Evolutionary conservation across 2,888 invertebrate genomes (phyloP), one percentile per base, ranked within the genome.

Genomic region (Poecilus cupreus): DNA sequence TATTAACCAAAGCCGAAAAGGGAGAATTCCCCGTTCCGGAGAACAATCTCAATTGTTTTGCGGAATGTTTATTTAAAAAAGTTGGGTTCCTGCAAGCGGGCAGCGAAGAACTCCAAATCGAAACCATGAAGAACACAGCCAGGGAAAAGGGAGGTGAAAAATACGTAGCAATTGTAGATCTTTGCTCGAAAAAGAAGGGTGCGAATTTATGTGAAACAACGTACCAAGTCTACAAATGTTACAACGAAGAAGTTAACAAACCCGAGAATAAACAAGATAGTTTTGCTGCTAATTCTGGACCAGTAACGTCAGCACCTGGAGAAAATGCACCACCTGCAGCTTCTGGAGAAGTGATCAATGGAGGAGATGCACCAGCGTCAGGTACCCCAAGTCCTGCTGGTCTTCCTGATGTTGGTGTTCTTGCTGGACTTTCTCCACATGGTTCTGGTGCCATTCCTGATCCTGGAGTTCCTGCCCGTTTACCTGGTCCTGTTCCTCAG

Each of bases 41-140:
- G 60, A 89, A 89, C 6, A 86, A 84, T 0, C 83, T 91, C 0
- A 91, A 91, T 83, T 89, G 90, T 57, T 91, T 90, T 83, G 86
- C 88, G 0, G 85, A 90, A 0, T 92, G 91, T 84, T 89, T 91
- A 87, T 89, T 90, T 86, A 86, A 90, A 81, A 90, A 90, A 82
- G 86, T 90, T 0, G 90, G 89, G 0, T 89, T 90, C 74, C 83
- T 91, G 11, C 90, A 91, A 22, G 87, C 89, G 2, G 83, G 18
- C 32, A 72, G 49, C 11, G 87, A 86, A 3, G 84, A 85, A 3
- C 78, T 86, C 13, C 85, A 86, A 20, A 51, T 72, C 0, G 91
- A 90, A 3, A 87, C 86, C 0, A 88, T 91, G 0, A 82, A 90
- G 8, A 83, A 88, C 0, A 90, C 90, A 83, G 64, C 91, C 0